These are phyloP conservation scores for Lasioglossum figueresi DNA, from an alignment of 2,888 invertebrate genomes.

Conservation along the genomic window DNA sequence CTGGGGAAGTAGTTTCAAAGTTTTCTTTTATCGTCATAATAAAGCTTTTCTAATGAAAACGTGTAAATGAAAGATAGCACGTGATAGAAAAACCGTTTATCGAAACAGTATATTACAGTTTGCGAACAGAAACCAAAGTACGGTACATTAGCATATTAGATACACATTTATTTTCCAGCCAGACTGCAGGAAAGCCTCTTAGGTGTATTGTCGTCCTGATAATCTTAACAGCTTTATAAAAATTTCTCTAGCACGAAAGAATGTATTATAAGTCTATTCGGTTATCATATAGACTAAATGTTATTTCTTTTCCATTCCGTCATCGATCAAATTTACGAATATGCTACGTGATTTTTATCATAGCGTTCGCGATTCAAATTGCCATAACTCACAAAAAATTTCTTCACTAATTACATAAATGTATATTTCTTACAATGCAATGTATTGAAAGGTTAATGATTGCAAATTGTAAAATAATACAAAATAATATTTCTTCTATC, in stretches of 20 bases:
- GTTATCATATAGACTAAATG: constrained; percentile 3
- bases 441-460: constrained; percentile 14
- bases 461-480: constrained; percentile 4
- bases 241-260: constrained; percentile 34
- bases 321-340: constrained; percentile 3
- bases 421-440: constrained; percentile 32
- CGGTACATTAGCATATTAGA: constrained; percentile 56
- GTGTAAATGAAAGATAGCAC: constrained; percentile 62
- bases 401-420: constrained; percentile 25
- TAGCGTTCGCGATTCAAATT: background rate
- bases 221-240: constrained; percentile 28
- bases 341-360: background rate
- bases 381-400: constrained; percentile 19
- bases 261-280: constrained; percentile 10
- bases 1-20: constrained; percentile 25
- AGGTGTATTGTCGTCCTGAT: constrained; percentile 50
- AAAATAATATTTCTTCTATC: constrained; percentile 13
- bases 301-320: background rate
- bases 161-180: constrained; percentile 51
- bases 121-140: constrained; percentile 61
- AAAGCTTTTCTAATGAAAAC: constrained; percentile 38
- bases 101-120: constrained; percentile 66
- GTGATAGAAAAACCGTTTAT: constrained; percentile 66
- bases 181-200: constrained; percentile 37
- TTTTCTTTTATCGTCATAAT: constrained; percentile 21